A percentile compares a stretch with the other conserved stretches of the same genome.
These are phyloP conservation scores for Neodon shergylaensis DNA, from an alignment of 2,113 vertebrate genomes.

Conservation along the genomic window DNA sequence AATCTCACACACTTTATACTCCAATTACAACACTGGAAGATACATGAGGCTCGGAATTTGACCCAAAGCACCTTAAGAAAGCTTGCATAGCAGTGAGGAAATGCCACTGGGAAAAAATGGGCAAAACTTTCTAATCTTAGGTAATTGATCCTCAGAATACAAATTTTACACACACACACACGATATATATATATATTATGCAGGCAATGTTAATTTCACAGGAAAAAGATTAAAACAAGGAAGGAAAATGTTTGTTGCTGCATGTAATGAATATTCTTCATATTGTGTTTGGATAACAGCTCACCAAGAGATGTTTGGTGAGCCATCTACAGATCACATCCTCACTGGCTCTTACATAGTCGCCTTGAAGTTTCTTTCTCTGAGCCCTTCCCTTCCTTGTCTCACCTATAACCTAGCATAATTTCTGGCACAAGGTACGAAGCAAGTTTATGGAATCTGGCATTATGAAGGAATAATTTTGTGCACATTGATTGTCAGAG, in stretches of 20 bases:
- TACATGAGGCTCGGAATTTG: not conserved
- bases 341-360: not conserved
- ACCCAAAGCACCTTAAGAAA: not conserved
- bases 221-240: not conserved
- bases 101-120: not conserved
- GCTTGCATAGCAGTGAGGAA: not conserved
- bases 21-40: not conserved
- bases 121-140: no score
- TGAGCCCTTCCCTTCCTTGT: not conserved
- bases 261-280: not conserved
- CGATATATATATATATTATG: not conserved
- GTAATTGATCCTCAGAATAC: no score
- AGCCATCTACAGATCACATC: not conserved
- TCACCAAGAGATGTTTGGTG: not conserved
- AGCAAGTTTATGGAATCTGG: not conserved
- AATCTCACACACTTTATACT: not conserved
- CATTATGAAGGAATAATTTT: conserved; percentile 51
- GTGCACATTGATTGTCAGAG: conserved; percentile 45
- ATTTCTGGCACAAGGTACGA: not conserved
- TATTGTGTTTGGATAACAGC: not conserved
- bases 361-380: not conserved
- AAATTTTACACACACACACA: no score
- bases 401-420: not conserved
- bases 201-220: not conserved
- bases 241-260: not conserved